Base-by-base conservation (phyloP, 2,113 vertebrate species). In the Chaetops frenatus region DNA sequence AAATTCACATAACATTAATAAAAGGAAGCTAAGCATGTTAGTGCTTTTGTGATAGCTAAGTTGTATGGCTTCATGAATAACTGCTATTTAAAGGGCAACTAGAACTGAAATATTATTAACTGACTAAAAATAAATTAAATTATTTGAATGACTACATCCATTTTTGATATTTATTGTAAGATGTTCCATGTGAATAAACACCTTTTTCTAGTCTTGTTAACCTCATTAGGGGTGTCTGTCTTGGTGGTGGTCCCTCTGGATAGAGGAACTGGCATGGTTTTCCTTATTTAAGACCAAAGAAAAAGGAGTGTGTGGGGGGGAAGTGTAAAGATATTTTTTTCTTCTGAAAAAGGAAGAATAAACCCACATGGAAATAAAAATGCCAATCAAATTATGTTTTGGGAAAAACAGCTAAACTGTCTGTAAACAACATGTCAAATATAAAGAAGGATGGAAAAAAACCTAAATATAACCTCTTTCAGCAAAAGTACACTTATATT, bases 51-150 rank as follows among this genome's bases (percentile, higher is more conserved):
- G 86, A 92, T 44, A 36, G 31, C 47, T 29, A 29, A 57, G 35
- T 81, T 53, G 40, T n/a, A 67, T 16, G 51, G 56, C 29, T 82
- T 95, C 38, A 5, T 74, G 28, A 83, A n/a, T 72, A 69, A 61
- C 48, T 81, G 56, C 36, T 69, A 95, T 95, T 89, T 57, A 92
- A 95, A 94, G 66, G 70, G 53, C 78, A 91, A 54, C 48, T 6
- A 42, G 53, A 53, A 73, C 9, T 82, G 66, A 82, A 91, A 53
- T 67, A 72, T 53, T 81, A 36, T 89, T 84, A 89, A 64, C 61
- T 61, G 62, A 36, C 50, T 90, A 20, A 86, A 92, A 90, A 42
- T 3, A 71, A 81, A 82, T 88, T 53, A 92, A 86, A 40, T 88
- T 60, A 54, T 86, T 92, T 95, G 48, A 87, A 78, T 61, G 31